These are phyloP conservation scores for Cacatua alba DNA, from an alignment of 2,113 vertebrate species.

Conservation along the genomic window DNA sequence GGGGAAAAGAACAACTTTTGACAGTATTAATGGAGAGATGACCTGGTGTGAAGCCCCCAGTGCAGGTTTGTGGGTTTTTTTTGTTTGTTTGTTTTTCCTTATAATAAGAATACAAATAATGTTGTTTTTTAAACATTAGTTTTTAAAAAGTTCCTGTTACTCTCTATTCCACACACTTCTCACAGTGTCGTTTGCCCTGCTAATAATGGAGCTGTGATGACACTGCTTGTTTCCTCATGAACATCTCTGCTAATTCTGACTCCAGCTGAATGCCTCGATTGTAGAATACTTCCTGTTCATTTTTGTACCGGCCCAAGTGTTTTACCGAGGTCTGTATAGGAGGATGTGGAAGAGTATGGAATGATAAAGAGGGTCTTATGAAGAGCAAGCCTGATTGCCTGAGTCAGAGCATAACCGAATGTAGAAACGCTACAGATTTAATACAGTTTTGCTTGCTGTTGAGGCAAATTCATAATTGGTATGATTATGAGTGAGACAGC, in stretches of 20 bases:
- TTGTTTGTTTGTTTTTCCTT: neutral
- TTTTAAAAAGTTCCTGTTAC: neutral
- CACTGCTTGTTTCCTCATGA: neutral
- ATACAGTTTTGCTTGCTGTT: neutral
- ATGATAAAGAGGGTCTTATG: neutral
- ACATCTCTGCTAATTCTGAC: neutral
- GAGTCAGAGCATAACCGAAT: neutral
- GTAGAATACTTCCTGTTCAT: neutral
- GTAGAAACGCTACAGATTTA: slow-evolving; percentile 4
- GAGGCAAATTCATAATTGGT: neutral
- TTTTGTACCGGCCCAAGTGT: slow-evolving; percentile 16
- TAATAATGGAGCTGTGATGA: slow-evolving; percentile 22
- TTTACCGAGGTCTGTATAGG: neutral
- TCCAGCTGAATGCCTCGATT: slow-evolving; percentile 6
- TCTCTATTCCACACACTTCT: neutral
- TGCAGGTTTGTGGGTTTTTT: neutral
- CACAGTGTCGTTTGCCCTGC: neutral
- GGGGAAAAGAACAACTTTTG: neutral
- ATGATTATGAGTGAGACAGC: neutral
- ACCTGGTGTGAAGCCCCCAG: neutral
- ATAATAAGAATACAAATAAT: neutral
- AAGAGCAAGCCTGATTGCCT: neutral
- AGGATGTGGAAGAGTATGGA: neutral
- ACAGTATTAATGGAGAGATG: neutral
- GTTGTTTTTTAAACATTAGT: neutral